Conservation (phyloP, 2,888 invertebrate genomes). For the Pandemis corylana region DNA sequence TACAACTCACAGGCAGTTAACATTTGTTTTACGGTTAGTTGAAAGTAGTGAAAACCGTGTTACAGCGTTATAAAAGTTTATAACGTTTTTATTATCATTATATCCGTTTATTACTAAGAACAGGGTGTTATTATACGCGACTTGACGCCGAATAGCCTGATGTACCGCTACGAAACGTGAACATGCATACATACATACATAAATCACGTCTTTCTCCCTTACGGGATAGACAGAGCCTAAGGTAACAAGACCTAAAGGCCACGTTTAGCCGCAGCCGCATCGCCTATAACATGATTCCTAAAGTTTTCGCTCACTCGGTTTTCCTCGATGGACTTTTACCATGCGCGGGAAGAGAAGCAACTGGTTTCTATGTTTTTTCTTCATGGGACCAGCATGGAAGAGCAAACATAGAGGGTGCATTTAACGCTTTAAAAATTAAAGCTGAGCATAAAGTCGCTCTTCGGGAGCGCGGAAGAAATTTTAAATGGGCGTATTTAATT, state of each 20-base stretch:
- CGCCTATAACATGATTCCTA: no score
- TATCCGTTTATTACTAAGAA: conserved; percentile 30
- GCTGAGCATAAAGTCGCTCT: background rate
- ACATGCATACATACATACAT: background rate
- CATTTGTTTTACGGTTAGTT: conserved; percentile 29
- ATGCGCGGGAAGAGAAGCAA: no score
- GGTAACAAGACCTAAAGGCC: no score
- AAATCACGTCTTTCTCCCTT: no score
- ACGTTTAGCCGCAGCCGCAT: no score
- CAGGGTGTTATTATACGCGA: conserved; percentile 11
- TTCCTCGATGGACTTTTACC: no score
- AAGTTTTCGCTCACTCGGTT: no score
- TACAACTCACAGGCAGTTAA: conserved; percentile 24
- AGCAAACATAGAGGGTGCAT: background rate
- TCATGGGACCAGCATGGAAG: no score
- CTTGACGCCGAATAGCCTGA: background rate
- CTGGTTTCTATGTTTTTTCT: no score
- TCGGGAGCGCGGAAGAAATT: no score
- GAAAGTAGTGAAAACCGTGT: conserved; percentile 20
- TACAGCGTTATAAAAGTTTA: conserved; percentile 24
- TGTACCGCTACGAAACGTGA: background rate
- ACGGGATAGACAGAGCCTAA: no score
- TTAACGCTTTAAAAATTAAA: background rate
- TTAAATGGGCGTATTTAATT: background rate
- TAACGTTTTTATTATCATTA: conserved; percentile 34